Evolutionary conservation across 2,797 vertebrate species (phyloP).

Genomic region (Parambassis ranga): DNA sequence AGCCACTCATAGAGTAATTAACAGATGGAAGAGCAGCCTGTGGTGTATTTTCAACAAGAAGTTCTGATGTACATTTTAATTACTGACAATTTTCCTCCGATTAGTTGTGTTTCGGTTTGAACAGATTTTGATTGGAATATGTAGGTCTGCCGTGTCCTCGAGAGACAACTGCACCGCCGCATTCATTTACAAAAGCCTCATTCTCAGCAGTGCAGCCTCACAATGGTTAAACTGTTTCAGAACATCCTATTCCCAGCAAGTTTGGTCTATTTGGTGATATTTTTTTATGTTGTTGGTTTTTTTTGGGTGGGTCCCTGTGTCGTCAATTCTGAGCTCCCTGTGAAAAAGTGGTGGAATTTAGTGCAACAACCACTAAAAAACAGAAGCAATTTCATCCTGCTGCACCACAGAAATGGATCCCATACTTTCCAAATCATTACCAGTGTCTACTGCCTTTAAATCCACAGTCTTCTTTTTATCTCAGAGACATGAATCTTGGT

Average conservation of each 20-base stretch:
- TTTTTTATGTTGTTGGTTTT: too few species aligned
- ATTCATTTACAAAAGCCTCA: slow-evolving; percentile 5
- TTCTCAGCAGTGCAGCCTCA: not conserved
- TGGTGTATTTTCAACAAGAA: slow-evolving; percentile 60
- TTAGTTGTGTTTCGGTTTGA: slow-evolving; percentile 46
- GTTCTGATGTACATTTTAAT: slow-evolving; percentile 70
- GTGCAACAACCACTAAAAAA: not conserved
- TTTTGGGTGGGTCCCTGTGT: not conserved
- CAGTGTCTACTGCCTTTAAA: slow-evolving; percentile 3
- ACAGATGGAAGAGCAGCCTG: slow-evolving; percentile 69
- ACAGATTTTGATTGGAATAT: slow-evolving; percentile 45
- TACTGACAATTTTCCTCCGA: slow-evolving; percentile 57
- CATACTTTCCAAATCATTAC: not conserved
- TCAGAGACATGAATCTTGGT: slow-evolving; percentile 4
- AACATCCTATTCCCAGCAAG: not conserved
- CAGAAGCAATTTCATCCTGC: not conserved
- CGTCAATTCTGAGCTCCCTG: not conserved
- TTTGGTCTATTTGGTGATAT: not conserved
- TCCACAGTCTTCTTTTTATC: slow-evolving; percentile 6
- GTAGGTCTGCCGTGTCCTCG: slow-evolving; percentile 42
- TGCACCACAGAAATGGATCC: not conserved
- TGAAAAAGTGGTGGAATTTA: not conserved
- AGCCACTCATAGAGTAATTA: slow-evolving; percentile 66
- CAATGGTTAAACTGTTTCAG: not conserved
- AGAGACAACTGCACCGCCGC: slow-evolving; percentile 16